Evolutionary conservation across 2,888 invertebrate genomes (phyloP), one percentile per base, ranked within the genome.

Genomic region (Diaphora mendica): DNA sequence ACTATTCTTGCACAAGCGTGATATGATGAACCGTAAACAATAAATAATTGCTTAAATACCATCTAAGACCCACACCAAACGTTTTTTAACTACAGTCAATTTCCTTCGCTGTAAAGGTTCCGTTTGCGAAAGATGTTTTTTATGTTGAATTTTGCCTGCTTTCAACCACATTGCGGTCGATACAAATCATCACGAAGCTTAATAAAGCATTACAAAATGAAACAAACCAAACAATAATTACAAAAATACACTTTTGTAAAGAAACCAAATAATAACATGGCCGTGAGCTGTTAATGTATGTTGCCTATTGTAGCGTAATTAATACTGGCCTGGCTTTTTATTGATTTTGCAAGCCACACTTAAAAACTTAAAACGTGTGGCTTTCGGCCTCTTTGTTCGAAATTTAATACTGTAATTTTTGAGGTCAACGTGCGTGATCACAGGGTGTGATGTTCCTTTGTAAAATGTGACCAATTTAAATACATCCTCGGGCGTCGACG

Each of bases 21-120:
- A 82, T 86, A 86, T 91, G 91, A 93, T 93, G 91, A 92, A 91
- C 90, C 93, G 91, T 94, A 89, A 85, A 93, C 89, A 91, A 94
- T 92, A 89, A 87, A 90, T 91, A 90, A 92, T 90, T 88, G 86
- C 82, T 82, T 85, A 85, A 82, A 85, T 80, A 85, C 85, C 79
- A 77, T 80, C 81, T 79, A 80, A 86, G 79, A 79, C 77, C 83
- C 79, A 83, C 82, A 86, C 79, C 83, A 85, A 83, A 85, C 72
- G 77, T 85, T 84, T 85, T 84, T 83, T 80, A 81, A 81, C 82
- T 81, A 81, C 64, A 67, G 44, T 68, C 73, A 76, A 85, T 80
- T 80, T 79, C 73, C 73, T 77, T 75, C 70, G 76, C 78, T 77
- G 76, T 85, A 68, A 69, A 70, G 66, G 65, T 77, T 71, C 74